Evolutionary conservation across 1,140 invertebrate genomes (phyloP), one percentile per base, ranked within the genome.

Genomic region (Prorops nasuta): DNA sequence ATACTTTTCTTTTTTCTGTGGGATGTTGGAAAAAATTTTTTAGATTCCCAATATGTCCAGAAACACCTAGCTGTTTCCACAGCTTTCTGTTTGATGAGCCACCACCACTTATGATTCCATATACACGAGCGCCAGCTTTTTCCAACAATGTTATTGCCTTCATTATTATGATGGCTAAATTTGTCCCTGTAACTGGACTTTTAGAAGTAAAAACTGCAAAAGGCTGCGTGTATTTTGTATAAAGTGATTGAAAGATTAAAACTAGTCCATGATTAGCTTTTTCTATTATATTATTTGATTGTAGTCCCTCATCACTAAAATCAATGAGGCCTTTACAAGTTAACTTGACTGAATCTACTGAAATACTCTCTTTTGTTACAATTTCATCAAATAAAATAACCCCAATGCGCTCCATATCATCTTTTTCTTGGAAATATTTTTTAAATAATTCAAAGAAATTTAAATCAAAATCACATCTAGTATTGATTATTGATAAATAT

Each of bases 201-300:
- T 19, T 9, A 22, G 49, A 47, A 7, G 32, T 34, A 52, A 64
- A 55, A 3, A 56, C 58, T 18, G 41, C 53, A 44, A 56, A 49
- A 6, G 58, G 50, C 39, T 64, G 61, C 9, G 41, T 39, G 14
- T 28, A 50, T 17, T 51, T 43, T 3, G 16, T 18, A 3, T 44
- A 22, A 9, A 60, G 19, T 28, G 51, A 49, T 14, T 56, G 56
- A 17, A 57, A 64, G 18, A 61, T 20, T 12, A 61, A 32, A 2
- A 62, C 54, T 21, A 64, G 45, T 12, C 32, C 56, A 43, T 61
- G 48, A 37, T 58, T 43, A 16, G 58, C 58, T 38, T 46, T 50
- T 6, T 59, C 50, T 8, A 39, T 18, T 9, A 51, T 37, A 40
- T 24, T 10, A 3, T 7, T 12, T 10, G 22, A 3, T 2, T 16